A percentile compares a stretch with the other conserved stretches of the same genome.
Evolutionary conservation across 2,888 invertebrate species (phyloP).

Genomic region (Ophion ventricosus): DNA sequence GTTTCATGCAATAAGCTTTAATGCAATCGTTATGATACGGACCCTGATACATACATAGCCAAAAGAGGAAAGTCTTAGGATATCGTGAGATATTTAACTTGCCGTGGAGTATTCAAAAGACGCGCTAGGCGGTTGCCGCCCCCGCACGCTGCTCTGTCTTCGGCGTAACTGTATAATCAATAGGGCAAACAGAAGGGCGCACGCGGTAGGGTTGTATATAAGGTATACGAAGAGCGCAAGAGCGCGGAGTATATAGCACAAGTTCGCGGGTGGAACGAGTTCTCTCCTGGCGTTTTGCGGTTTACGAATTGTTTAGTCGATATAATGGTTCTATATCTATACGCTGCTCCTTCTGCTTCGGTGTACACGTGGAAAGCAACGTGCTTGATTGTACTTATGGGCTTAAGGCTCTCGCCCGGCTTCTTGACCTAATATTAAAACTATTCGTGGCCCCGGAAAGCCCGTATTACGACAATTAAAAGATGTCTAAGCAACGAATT

Average conservation of each 20-base stretch:
- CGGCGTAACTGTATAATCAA: conserved; percentile 76
- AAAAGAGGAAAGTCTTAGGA: not conserved
- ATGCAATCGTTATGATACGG: conserved; percentile 31
- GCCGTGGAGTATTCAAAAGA: conserved; percentile 37
- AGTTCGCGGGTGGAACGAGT: conserved; percentile 44
- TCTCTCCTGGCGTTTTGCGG: conserved; percentile 62
- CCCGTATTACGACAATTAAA: not conserved
- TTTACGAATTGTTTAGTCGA: conserved; percentile 71
- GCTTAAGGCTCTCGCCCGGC: not conserved
- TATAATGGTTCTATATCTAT: conserved; percentile 69
- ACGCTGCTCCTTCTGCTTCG: conserved; percentile 32
- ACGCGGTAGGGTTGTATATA: conserved; percentile 67
- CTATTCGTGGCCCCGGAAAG: not conserved
- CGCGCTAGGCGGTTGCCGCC: conserved; percentile 32
- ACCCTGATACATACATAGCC: conserved; percentile 14
- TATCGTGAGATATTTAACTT: conserved; percentile 43
- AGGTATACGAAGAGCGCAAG: conserved; percentile 63
- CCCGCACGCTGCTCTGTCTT: conserved; percentile 58
- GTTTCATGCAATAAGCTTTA: conserved; percentile 4
- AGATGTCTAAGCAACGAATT: not conserved
- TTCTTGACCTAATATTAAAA: not conserved
- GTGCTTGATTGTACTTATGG: conserved; percentile 52
- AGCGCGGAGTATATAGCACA: conserved; percentile 63
- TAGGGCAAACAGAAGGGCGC: conserved; percentile 76
- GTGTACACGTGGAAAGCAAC: conserved; percentile 44